phyloP scores from a whole-genome alignment of 2,888 invertebrate species.

The Diarsia dahlii region DNA sequence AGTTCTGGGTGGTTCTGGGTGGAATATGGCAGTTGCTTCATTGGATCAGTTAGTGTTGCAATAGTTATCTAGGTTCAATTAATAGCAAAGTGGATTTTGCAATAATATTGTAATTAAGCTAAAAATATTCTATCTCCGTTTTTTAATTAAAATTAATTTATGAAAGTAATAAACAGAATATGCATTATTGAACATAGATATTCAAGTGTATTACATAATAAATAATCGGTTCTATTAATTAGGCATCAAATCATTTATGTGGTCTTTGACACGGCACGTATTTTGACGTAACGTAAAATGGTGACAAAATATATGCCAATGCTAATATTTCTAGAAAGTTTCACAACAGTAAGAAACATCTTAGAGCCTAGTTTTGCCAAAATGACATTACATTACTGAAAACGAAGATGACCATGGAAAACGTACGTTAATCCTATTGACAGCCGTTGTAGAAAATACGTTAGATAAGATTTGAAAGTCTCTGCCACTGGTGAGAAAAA shows the following conservation, averaged over 20 bases:
- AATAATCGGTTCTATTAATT: conserved; percentile 8
- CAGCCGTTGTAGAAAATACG: no score
- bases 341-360: not conserved
- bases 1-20: no score
- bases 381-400: not conserved
- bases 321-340: no score
- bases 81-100: no score
- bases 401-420: not conserved
- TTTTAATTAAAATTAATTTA: conserved; percentile 23
- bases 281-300: conserved; percentile 11
- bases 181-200: not conserved
- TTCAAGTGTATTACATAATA: not conserved
- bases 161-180: conserved; percentile 19
- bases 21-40: not conserved
- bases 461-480: no score
- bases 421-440: not conserved
- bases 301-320: not conserved
- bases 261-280: conserved; percentile 42
- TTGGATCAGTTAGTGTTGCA: not conserved
- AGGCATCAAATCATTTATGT: not conserved
- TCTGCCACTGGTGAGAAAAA: no score
- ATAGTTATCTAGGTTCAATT: not conserved
- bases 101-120: conserved; percentile 4
- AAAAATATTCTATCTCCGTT: not conserved
- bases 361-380: not conserved